A percentile compares a stretch with the other conserved stretches of the same genome.
phyloP scores from a whole-genome alignment of 2,797 vertebrate species.

The Hoplostethus mediterraneus region DNA sequence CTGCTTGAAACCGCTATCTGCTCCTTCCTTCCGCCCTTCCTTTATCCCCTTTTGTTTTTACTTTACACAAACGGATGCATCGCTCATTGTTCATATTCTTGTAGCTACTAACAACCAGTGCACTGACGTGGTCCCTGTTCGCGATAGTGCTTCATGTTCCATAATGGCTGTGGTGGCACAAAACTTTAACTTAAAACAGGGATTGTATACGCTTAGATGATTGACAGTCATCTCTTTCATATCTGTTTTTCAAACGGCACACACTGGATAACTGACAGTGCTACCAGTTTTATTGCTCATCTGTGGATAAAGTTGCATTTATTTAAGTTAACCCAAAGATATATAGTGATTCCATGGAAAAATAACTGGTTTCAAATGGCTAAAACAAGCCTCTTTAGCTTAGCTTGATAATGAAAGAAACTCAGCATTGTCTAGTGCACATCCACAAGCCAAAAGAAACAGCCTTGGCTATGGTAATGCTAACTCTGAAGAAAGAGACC shows the following conservation, averaged over 20 bases:
- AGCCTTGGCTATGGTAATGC: slow-evolving; percentile 64
- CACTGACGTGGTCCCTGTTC: slow-evolving; percentile 25
- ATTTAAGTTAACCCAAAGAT: slow-evolving; percentile 53
- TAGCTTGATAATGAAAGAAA: slow-evolving; percentile 67
- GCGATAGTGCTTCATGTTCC: slow-evolving; percentile 36
- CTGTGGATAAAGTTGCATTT: slow-evolving; percentile 46
- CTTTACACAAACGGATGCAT: not conserved
- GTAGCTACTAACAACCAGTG: slow-evolving; percentile 30
- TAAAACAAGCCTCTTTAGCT: slow-evolving; percentile 51
- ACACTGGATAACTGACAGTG: slow-evolving; percentile 29
- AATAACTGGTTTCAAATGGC: slow-evolving; percentile 45
- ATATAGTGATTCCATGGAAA: slow-evolving; percentile 49
- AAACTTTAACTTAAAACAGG: slow-evolving; percentile 26
- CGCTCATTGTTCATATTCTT: slow-evolving; percentile 2
- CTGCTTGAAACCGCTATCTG: slow-evolving; percentile 26
- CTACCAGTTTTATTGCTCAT: slow-evolving; percentile 52
- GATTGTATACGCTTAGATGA: slow-evolving; percentile 29
- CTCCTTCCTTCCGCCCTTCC: slow-evolving; percentile 12
- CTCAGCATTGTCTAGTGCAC: slow-evolving; percentile 54
- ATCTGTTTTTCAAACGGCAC: slow-evolving; percentile 25
- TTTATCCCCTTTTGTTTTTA: slow-evolving; percentile 37
- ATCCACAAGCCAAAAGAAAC: slow-evolving; percentile 69
- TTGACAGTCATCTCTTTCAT: slow-evolving; percentile 30
- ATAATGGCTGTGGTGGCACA: slow-evolving; percentile 42
- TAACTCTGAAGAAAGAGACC: slow-evolving; percentile 71